Percentiles rank a stretch among this genome's conserved stretches.
phyloP scores from a whole-genome alignment of 2,888 invertebrate species.

The Caenorhabditis sinica region DNA sequence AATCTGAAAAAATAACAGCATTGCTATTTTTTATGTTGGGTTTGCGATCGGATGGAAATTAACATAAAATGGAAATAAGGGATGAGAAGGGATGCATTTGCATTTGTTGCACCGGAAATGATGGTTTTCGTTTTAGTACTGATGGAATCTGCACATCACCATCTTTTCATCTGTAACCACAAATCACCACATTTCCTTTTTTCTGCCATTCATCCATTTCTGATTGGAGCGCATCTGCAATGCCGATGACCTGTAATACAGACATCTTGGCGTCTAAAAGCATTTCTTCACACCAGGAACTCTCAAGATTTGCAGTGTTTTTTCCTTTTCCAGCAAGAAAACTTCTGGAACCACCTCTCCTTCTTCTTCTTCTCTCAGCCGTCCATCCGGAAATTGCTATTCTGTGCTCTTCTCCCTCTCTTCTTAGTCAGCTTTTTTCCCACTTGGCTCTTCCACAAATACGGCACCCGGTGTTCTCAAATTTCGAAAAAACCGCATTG shows the following conservation, averaged over 20 bases:
- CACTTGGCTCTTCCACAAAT: slow-evolving; percentile 35
- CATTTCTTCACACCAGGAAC: slow-evolving; percentile 12
- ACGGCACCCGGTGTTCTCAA: slow-evolving; percentile 31
- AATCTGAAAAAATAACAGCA: neutral
- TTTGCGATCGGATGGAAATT: slow-evolving; percentile 32
- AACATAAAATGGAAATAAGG: slow-evolving; percentile 36
- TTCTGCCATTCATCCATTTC: neutral
- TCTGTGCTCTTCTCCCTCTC: slow-evolving; percentile 23
- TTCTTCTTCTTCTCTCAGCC: neutral
- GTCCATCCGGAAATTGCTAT: slow-evolving; percentile 50
- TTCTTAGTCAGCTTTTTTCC: slow-evolving; percentile 26
- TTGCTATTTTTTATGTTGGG: slow-evolving; percentile 26
- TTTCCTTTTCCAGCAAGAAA: slow-evolving; percentile 12
- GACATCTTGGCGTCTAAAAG: neutral
- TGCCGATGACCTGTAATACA: neutral
- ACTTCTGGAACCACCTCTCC: slow-evolving; percentile 20
- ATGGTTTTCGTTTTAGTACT: slow-evolving; percentile 14
- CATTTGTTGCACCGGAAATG: slow-evolving; percentile 41
- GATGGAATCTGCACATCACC: slow-evolving; percentile 19
- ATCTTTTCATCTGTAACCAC: neutral
- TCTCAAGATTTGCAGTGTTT: slow-evolving; percentile 21
- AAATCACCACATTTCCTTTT: neutral
- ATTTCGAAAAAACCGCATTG: slow-evolving; percentile 18
- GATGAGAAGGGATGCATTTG: slow-evolving; percentile 17
- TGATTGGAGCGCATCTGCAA: slow-evolving; percentile 1